These are phyloP conservation scores for Cololabis saira DNA, from an alignment of 2,113 vertebrate species.

Conservation along the genomic window DNA sequence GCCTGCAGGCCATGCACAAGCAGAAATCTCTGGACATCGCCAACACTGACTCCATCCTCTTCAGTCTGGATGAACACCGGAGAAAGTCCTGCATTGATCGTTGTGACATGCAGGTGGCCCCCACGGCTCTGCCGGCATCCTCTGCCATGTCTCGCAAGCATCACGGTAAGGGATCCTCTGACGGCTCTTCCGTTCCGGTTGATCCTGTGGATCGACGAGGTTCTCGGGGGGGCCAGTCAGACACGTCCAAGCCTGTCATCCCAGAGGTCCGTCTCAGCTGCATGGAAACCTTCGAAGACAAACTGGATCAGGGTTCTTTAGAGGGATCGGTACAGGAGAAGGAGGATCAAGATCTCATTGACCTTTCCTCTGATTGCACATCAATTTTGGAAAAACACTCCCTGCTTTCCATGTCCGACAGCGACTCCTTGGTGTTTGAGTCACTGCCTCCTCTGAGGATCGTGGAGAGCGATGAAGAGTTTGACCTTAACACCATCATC, in stretches of 20 bases:
- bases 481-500: slow-evolving; percentile 79
- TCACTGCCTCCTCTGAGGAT: slow-evolving; percentile 93
- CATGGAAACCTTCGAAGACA: slow-evolving; percentile 94
- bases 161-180: slow-evolving; percentile 82
- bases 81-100: slow-evolving; percentile 98
- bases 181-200: slow-evolving; percentile 83
- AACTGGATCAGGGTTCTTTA: slow-evolving; percentile 81
- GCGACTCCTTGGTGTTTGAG: slow-evolving; percentile 96
- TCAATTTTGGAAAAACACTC: slow-evolving; percentile 95
- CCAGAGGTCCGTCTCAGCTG: slow-evolving; percentile 96
- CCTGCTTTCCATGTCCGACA: slow-evolving; percentile 93
- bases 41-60: slow-evolving; percentile 96
- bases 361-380: slow-evolving; percentile 94
- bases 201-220: slow-evolving; percentile 80
- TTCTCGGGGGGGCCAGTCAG: slow-evolving; percentile 77
- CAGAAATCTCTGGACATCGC: slow-evolving; percentile 99
- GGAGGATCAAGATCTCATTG: slow-evolving; percentile 94
- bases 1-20: slow-evolving; percentile 94
- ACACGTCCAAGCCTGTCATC: slow-evolving; percentile 88
- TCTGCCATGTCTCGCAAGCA: slow-evolving; percentile 72
- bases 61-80: slow-evolving; percentile 93
- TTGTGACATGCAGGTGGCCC: slow-evolving; percentile 86
- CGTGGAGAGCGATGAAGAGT: slow-evolving; percentile 95
- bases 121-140: slow-evolving; percentile 68
- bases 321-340: slow-evolving; percentile 73